These are phyloP conservation scores for Zeugodacus cucurbitae DNA, from an alignment of 1,140 invertebrate species.

Conservation along the genomic window DNA sequence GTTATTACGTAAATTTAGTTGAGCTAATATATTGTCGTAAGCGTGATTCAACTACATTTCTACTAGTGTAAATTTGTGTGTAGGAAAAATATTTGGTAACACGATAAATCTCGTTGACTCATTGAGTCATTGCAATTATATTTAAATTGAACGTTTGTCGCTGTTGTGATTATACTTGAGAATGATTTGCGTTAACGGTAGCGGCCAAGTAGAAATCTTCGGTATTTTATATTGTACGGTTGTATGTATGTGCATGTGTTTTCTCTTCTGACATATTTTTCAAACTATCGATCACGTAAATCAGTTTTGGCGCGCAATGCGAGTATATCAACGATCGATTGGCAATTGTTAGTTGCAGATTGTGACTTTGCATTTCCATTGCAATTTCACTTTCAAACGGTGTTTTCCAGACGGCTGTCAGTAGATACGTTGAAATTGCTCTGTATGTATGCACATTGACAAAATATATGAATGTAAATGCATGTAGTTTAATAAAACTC, in stretches of 20 bases:
- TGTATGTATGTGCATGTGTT: too few species aligned
- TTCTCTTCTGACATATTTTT: not conserved
- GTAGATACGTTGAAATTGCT: not conserved
- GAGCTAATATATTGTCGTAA: not conserved
- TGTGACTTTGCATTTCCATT: not conserved
- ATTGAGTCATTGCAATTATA: not conserved
- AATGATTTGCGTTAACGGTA: not conserved
- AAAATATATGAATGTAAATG: not conserved
- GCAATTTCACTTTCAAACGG: constrained; percentile 11
- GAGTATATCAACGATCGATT: not conserved
- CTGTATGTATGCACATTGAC: not conserved
- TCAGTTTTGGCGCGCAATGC: not conserved
- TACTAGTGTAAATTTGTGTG: too few species aligned
- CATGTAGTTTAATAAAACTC: not conserved
- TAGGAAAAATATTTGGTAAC: constrained; percentile 1
- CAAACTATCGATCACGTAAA: constrained; percentile 19
- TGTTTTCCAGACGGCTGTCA: not conserved
- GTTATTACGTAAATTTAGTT: not conserved
- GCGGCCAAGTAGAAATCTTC: not conserved
- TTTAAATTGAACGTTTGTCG: not conserved
- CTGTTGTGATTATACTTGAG: not conserved
- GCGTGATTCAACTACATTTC: not conserved
- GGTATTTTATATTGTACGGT: not conserved
- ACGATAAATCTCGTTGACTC: not conserved
- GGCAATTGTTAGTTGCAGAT: not conserved